These are phyloP conservation scores for Geotria australis DNA, from an alignment of 2,797 vertebrate species.

Conservation along the genomic window DNA sequence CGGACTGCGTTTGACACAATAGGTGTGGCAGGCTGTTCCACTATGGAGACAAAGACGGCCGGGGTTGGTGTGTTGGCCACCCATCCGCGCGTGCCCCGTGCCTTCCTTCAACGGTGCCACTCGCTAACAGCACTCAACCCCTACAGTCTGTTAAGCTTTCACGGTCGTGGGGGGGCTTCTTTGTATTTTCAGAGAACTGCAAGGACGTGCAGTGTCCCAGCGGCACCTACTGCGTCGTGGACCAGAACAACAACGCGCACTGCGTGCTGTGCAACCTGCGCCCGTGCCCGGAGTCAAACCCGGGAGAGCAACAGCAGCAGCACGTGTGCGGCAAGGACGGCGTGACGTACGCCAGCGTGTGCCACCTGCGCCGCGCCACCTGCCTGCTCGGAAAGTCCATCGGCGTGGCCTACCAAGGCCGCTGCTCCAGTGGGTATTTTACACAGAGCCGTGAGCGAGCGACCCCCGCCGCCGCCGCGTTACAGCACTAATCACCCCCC, in stretches of 20 bases:
- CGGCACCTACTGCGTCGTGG: conserved; percentile 77
- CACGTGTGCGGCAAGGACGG: conserved; percentile 91
- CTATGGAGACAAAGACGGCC: too few relatives aligned
- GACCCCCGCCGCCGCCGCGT: too few relatives aligned
- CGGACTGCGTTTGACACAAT: too few relatives aligned
- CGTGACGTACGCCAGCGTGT: conserved; percentile 65
- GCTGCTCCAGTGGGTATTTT: conserved; percentile 74
- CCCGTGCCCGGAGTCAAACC: conserved; percentile 61
- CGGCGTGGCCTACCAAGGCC: conserved; percentile 78
- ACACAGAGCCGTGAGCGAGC: too few relatives aligned
- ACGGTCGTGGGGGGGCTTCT: too few relatives aligned
- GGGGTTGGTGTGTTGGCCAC: too few relatives aligned
- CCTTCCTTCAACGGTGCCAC: too few relatives aligned
- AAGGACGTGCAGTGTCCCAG: conserved; percentile 71
- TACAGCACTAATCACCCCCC: too few relatives aligned
- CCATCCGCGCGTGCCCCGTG: too few relatives aligned
- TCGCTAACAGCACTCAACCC: too few relatives aligned
- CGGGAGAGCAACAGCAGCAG: conserved; percentile 30
- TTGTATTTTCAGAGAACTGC: conserved; percentile 50
- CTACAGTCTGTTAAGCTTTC: too few relatives aligned
- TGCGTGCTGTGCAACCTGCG: conserved; percentile 72
- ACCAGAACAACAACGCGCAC: conserved; percentile 94
- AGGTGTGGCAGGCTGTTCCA: too few relatives aligned
- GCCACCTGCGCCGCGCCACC: conserved; percentile 78
- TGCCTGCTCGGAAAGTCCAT: conserved; percentile 81